A percentile compares a stretch with the other conserved stretches of the same genome.
Conservation (phyloP, 2,797 vertebrate species). For the Hapalemur alaotrensis region DNA sequence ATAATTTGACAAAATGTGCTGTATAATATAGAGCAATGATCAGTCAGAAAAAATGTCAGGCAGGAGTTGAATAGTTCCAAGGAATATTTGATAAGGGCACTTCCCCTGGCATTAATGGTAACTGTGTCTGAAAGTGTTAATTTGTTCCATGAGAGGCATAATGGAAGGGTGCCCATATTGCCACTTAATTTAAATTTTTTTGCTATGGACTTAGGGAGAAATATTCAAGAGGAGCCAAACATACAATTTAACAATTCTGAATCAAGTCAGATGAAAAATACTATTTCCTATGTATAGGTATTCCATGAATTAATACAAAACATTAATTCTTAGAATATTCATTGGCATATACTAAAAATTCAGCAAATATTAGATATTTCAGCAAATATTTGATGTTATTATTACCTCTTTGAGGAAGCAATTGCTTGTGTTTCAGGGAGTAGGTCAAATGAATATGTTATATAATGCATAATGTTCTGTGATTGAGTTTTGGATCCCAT, state of each 20-base stretch:
- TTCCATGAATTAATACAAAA: neutral
- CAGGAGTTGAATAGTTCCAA: neutral
- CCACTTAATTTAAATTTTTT: neutral
- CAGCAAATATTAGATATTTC: neutral
- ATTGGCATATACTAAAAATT: neutral
- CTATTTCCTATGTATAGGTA: neutral
- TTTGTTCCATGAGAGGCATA: neutral
- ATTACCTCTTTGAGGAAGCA: neutral
- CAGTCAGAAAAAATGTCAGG: neutral
- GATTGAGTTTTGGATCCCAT: neutral
- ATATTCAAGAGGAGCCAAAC: neutral
- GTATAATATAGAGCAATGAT: neutral
- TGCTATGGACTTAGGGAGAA: neutral
- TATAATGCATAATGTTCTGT: neutral
- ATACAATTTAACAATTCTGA: neutral
- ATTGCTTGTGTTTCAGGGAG: neutral
- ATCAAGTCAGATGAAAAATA: neutral
- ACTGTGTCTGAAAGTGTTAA: neutral
- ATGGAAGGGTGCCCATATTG: neutral
- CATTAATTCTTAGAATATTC: neutral
- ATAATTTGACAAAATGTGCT: neutral
- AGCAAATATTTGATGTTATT: neutral
- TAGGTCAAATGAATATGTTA: neutral
- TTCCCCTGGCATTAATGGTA: neutral
- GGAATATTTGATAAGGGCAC: neutral